Evolutionary conservation across 2,113 vertebrate species (phyloP).

Genomic region (Mastomys natalensis): DNA sequence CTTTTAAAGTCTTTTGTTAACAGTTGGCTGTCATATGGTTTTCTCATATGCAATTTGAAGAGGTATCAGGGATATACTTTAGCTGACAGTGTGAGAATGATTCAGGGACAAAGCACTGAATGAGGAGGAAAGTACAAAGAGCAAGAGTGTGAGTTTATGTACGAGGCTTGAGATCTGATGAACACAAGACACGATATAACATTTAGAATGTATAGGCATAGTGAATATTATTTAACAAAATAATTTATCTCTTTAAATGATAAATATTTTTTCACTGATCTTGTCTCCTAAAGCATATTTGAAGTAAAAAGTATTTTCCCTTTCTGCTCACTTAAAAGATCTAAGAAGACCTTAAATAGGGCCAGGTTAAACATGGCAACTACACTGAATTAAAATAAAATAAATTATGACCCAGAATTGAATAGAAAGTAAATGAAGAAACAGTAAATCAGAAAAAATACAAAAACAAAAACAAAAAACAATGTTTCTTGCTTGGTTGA

Average conservation of each 20-base stretch:
- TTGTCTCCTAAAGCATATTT: background rate
- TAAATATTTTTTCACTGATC: background rate
- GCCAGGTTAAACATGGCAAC: slow-evolving; percentile 64
- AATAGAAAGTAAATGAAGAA: slow-evolving; percentile 56
- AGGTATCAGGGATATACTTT: background rate
- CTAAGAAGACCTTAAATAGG: slow-evolving; percentile 61
- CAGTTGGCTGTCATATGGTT: background rate
- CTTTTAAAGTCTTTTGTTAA: background rate
- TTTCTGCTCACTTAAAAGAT: slow-evolving; percentile 5
- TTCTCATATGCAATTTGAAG: background rate
- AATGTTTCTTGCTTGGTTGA: slow-evolving; percentile 74
- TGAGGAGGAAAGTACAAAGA: background rate
- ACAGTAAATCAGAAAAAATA: slow-evolving; percentile 72
- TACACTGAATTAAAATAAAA: slow-evolving; percentile 69
- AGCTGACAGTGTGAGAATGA: background rate
- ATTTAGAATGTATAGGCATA: slow-evolving; percentile 7
- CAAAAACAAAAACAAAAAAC: background rate
- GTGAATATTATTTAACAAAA: slow-evolving; percentile 13
- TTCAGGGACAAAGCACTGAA: background rate
- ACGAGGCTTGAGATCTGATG: background rate
- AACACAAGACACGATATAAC: background rate
- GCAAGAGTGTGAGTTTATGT: background rate
- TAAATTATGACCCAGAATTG: slow-evolving; percentile 28
- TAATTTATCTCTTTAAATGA: background rate
- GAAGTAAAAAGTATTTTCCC: slow-evolving; percentile 4